Percentiles rank a stretch among this genome's conserved stretches.
phyloP scores from a whole-genome alignment of 1,140 invertebrate species.

The Bombus superbus region DNA sequence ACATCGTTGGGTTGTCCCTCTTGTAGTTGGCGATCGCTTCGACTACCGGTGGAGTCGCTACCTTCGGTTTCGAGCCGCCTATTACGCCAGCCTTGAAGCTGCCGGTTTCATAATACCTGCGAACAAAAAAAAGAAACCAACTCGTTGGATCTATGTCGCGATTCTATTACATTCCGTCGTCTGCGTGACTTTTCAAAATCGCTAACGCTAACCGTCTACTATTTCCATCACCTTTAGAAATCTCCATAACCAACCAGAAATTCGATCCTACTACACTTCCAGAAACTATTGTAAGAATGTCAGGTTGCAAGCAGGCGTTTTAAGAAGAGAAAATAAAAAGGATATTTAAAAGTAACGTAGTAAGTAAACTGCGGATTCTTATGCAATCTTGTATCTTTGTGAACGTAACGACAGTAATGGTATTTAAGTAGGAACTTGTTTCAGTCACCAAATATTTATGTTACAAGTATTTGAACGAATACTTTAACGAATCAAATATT shows the following conservation, averaged over 20 bases:
- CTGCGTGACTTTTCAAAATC: background rate
- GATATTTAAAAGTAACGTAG: background rate
- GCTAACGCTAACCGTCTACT: background rate
- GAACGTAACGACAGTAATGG: no score
- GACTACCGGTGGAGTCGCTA: slow-evolving; percentile 98
- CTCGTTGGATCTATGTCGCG: slow-evolving; percentile 15
- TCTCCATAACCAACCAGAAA: background rate
- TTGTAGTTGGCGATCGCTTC: slow-evolving; percentile 99
- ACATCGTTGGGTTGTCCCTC: slow-evolving; percentile 99
- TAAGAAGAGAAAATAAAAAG: background rate
- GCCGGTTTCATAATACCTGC: slow-evolving; percentile 98
- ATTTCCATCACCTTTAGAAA: background rate
- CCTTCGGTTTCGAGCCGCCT: slow-evolving; percentile 99
- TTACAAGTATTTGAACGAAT: no score
- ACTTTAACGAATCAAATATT: no score
- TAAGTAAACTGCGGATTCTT: background rate
- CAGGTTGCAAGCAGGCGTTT: background rate
- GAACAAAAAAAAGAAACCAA: slow-evolving; percentile 30
- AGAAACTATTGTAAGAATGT: background rate
- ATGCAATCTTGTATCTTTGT: background rate
- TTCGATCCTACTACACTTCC: background rate
- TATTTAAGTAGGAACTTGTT: no score
- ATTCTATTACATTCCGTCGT: background rate
- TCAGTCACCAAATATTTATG: no score
- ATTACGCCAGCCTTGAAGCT: slow-evolving; percentile 99